phyloP scores from a whole-genome alignment of 2,797 vertebrate genomes.

The Spatula versicolor region DNA sequence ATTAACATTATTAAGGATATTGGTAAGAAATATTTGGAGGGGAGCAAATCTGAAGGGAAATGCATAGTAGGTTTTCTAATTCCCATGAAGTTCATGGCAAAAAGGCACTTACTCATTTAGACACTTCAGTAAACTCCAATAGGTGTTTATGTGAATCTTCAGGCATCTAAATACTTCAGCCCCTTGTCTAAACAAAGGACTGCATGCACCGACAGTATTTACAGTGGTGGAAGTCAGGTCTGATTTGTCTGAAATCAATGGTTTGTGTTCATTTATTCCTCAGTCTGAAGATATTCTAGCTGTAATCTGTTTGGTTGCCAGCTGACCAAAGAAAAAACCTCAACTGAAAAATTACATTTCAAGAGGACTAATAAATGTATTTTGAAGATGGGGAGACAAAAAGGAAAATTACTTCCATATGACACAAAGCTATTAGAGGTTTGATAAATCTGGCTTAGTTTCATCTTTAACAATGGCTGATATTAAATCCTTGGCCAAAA shows the following conservation, averaged over 20 bases:
- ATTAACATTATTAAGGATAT: not conserved
- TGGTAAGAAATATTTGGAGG: not conserved
- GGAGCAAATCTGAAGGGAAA: not conserved
- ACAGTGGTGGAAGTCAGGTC: not conserved
- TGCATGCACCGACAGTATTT: not conserved
- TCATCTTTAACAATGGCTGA: constrained; percentile 35
- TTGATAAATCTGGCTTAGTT: constrained; percentile 38
- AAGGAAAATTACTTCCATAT: constrained; percentile 42
- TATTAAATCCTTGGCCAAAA: constrained; percentile 49
- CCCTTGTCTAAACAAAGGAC: not conserved
- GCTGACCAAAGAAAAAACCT: constrained; percentile 32
- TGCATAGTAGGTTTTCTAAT: not conserved
- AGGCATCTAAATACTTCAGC: not conserved
- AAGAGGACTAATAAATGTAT: constrained; percentile 48
- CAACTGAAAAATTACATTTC: constrained; percentile 15
- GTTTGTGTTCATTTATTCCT: not conserved
- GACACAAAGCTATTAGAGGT: constrained; percentile 12
- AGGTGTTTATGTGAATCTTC: not conserved
- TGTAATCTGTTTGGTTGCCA: constrained; percentile 53
- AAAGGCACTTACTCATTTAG: not conserved
- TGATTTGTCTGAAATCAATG: not conserved
- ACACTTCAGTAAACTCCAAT: not conserved
- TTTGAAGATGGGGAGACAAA: constrained; percentile 48
- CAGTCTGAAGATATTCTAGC: not conserved
- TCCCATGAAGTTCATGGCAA: not conserved